A percentile compares a stretch with the other conserved stretches of the same genome.
phyloP scores from a whole-genome alignment of 2,113 vertebrate genomes.

The Gymnorhina tibicen region DNA sequence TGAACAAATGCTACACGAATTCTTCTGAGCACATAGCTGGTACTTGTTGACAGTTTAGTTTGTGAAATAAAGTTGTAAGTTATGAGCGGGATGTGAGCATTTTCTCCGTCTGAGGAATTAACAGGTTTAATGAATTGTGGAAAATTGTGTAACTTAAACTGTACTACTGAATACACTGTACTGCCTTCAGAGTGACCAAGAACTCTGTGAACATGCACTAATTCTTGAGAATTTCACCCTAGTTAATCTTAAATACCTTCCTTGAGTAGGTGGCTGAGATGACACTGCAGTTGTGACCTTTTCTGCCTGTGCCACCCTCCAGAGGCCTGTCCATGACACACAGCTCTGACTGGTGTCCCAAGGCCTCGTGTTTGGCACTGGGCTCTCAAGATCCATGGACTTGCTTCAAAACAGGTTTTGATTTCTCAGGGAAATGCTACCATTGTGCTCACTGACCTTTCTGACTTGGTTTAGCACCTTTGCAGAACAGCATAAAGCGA shows the following conservation, averaged over 20 bases:
- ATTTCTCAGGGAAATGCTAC: neutral
- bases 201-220: neutral
- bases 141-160: neutral
- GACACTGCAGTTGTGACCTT: neutral
- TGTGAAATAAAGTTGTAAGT: neutral
- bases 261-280: neutral
- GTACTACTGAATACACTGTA: neutral
- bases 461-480: neutral
- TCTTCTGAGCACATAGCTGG: neutral
- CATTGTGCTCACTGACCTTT: neutral
- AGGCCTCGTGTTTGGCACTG: neutral
- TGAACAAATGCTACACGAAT: neutral
- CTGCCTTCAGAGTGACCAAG: neutral
- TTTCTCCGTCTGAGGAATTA: neutral
- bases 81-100: neutral
- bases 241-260: neutral
- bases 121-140: neutral
- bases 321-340: fast-evolving
- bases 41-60: neutral
- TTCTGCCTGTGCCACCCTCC: neutral
- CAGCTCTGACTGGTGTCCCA: neutral
- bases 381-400: neutral
- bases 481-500: neutral
- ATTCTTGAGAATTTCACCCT: neutral
- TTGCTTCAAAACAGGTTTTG: neutral